phyloP scores from a whole-genome alignment of 2,797 vertebrate species.

The Pempheris klunzingeri region DNA sequence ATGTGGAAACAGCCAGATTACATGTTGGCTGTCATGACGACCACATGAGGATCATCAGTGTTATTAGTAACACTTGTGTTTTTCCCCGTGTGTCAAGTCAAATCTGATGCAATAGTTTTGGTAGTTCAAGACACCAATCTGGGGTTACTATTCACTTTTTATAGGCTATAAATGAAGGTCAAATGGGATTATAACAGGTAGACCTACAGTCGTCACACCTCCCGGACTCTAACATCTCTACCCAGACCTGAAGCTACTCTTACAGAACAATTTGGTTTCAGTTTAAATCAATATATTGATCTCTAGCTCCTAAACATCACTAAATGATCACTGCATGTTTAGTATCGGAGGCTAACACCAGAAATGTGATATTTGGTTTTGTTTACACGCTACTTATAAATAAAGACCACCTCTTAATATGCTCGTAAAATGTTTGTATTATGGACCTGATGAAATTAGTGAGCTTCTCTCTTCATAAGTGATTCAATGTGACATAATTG shows the following conservation, averaged over 20 bases:
- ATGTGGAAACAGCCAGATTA: not conserved
- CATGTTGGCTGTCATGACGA: not conserved
- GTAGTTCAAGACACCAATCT: not conserved
- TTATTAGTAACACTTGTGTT: not conserved
- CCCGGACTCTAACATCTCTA: not conserved
- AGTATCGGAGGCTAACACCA: not conserved
- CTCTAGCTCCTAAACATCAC: too few relatives aligned
- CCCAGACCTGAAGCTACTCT: not conserved
- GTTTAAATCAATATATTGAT: not conserved
- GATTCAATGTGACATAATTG: not conserved
- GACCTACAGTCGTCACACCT: not conserved
- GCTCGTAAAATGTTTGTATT: not conserved
- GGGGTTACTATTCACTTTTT: not conserved
- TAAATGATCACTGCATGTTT: not conserved
- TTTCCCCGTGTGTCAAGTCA: not conserved
- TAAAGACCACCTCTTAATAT: not conserved
- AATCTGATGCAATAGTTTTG: not conserved
- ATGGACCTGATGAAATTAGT: not conserved
- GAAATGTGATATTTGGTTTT: not conserved
- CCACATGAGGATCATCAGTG: not conserved
- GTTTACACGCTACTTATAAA: not conserved
- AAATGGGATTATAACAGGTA: not conserved
- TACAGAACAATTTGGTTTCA: not conserved
- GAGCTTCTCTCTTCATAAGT: not conserved
- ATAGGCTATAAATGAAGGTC: not conserved